Percentiles rank a stretch among this genome's conserved stretches.
phyloP scores from a whole-genome alignment of 35 echinoderm and acorn worm genomes.

The Anneissia japonica region DNA sequence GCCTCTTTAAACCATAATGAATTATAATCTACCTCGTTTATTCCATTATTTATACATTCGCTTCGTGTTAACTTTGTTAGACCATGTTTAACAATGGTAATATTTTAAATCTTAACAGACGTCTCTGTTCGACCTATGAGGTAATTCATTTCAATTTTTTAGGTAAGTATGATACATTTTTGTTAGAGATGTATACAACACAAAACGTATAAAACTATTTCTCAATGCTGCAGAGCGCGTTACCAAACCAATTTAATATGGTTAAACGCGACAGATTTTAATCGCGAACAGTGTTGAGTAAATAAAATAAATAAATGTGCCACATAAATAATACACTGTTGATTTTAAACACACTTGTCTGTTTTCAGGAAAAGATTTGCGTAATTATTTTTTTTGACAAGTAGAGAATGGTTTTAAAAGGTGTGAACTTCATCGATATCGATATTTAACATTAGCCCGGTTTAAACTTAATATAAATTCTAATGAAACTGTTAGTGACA shows the following conservation, averaged over 20 bases:
- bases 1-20: not conserved
- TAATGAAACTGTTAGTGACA: not conserved
- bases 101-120: not conserved
- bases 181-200: not conserved
- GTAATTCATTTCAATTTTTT: not conserved
- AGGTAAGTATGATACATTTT: not conserved
- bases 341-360: not conserved
- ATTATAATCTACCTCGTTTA: not conserved
- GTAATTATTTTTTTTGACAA: not conserved
- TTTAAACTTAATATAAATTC: not conserved
- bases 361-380: not conserved
- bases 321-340: not conserved
- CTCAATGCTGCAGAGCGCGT: not conserved
- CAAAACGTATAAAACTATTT: not conserved
- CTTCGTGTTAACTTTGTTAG: not conserved
- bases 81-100: not conserved
- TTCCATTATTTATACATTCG: not conserved
- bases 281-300: not conserved
- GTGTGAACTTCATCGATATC: not conserved
- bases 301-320: not conserved
- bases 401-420: not conserved
- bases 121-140: not conserved
- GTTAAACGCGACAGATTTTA: not conserved
- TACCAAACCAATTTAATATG: not conserved
- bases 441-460: not conserved